These are phyloP conservation scores for Caenorhabditis briggsae DNA, from an alignment of 1,140 invertebrate genomes.

Conservation along the genomic window DNA sequence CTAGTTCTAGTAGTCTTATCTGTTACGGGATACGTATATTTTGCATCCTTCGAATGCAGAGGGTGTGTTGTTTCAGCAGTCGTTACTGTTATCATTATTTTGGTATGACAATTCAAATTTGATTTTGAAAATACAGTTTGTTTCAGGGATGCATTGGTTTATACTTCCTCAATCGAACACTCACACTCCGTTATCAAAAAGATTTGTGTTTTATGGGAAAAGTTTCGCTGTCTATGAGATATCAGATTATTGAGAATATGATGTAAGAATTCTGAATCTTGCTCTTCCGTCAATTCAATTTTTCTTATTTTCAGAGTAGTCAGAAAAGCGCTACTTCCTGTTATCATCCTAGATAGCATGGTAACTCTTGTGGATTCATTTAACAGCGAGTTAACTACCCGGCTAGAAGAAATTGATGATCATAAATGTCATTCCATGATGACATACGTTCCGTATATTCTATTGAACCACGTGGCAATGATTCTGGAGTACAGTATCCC, in stretches of 20 bases:
- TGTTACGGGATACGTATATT: neutral
- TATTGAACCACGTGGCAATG: constrained; percentile 14
- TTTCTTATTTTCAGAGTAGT: constrained; percentile 3
- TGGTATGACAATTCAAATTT: constrained; percentile 15
- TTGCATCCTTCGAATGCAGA: constrained; percentile 28
- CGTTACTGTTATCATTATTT: constrained; percentile 9
- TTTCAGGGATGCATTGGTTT: constrained; percentile 33
- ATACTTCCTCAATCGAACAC: constrained; percentile 12
- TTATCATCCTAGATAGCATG: constrained; percentile 13
- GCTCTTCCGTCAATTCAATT: neutral
- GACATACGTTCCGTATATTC: constrained; percentile 11
- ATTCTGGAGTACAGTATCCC: constrained; percentile 32
- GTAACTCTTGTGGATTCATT: constrained; percentile 15
- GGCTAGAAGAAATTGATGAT: neutral
- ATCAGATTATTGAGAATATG: constrained; percentile 43
- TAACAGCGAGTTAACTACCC: neutral
- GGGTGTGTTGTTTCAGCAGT: constrained; percentile 33
- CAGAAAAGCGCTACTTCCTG: constrained; percentile 25
- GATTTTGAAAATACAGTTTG: neutral
- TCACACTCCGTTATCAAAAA: constrained; percentile 22
- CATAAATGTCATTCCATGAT: neutral
- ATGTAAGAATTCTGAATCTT: constrained; percentile 10
- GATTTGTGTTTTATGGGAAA: constrained; percentile 22
- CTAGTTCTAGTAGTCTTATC: neutral
- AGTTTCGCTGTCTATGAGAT: constrained; percentile 52